These are phyloP conservation scores for Gasteruption jaculator DNA, from an alignment of 2,888 invertebrate genomes.

Conservation along the genomic window DNA sequence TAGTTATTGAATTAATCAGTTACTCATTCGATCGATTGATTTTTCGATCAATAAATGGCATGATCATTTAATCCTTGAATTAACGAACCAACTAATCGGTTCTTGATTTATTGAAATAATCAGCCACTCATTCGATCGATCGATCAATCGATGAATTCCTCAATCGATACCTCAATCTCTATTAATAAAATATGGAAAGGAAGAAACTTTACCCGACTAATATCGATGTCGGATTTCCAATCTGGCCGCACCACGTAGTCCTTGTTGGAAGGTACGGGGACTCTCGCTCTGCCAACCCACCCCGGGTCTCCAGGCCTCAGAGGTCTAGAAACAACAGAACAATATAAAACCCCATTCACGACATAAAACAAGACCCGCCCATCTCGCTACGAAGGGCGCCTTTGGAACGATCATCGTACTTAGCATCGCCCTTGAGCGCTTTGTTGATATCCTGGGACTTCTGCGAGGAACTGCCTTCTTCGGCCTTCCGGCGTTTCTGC, in stretches of 20 bases:
- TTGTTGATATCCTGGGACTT: conserved; percentile 61
- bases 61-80: no score
- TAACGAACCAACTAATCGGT: no score
- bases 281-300: conserved; percentile 91
- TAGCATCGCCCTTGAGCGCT: conserved; percentile 61
- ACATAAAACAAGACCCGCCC: no score
- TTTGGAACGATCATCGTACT: conserved; percentile 49
- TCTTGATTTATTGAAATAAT: no score
- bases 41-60: no score
- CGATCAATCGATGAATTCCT: no score
- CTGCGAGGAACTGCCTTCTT: conserved; percentile 52
- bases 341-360: neutral
- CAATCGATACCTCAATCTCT: no score
- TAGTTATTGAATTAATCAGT: no score
- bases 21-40: no score
- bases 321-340: conserved; percentile 55
- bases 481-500: conserved; percentile 52
- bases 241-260: conserved; percentile 95
- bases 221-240: conserved; percentile 84
- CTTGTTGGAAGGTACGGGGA: conserved; percentile 91
- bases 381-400: no score
- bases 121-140: no score
- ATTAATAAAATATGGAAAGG: conserved; percentile 10
- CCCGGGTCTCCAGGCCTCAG: conserved; percentile 92
- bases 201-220: conserved; percentile 56